phyloP scores from a whole-genome alignment of 1,140 invertebrate genomes.

The Cheumatopsyche charites region DNA sequence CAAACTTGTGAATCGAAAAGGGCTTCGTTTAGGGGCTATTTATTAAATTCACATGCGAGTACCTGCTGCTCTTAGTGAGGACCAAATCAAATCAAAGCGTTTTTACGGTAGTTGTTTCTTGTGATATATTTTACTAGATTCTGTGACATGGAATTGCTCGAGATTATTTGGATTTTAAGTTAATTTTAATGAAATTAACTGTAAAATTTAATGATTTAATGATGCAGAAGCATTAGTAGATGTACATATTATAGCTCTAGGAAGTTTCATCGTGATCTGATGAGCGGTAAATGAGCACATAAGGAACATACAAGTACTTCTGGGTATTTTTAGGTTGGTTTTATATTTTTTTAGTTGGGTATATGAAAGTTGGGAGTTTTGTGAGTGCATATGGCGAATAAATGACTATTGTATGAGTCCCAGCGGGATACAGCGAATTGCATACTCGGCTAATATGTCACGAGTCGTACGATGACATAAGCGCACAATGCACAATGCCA shows the following conservation, averaged over 20 bases:
- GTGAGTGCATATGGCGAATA: constrained; percentile 48
- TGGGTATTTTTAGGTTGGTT: too few relatives aligned
- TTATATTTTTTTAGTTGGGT: too few relatives aligned
- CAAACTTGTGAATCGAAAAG: constrained; percentile 7
- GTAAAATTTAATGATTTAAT: too few relatives aligned
- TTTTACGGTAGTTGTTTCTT: constrained; percentile 13
- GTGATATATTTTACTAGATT: too few relatives aligned
- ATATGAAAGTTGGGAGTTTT: background rate
- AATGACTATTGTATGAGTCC: constrained; percentile 49
- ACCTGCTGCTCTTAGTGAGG: constrained; percentile 38
- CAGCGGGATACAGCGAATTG: constrained; percentile 43
- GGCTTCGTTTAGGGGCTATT: constrained; percentile 23
- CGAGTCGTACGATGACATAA: constrained; percentile 26
- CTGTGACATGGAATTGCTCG: too few relatives aligned
- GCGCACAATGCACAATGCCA: constrained; percentile 8
- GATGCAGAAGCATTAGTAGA: too few relatives aligned
- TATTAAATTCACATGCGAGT: constrained; percentile 46
- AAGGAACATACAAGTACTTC: too few relatives aligned
- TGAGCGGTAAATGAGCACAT: too few relatives aligned
- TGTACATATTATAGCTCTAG: too few relatives aligned
- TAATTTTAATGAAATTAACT: too few relatives aligned
- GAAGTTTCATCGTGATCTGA: too few relatives aligned
- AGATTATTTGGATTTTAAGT: too few relatives aligned
- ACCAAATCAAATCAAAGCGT: constrained; percentile 43
- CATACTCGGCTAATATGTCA: constrained; percentile 46